Evolutionary conservation across 2,113 vertebrate species (phyloP), one percentile per base, ranked within the genome.

Genomic region (Plestiodon gilberti): DNA sequence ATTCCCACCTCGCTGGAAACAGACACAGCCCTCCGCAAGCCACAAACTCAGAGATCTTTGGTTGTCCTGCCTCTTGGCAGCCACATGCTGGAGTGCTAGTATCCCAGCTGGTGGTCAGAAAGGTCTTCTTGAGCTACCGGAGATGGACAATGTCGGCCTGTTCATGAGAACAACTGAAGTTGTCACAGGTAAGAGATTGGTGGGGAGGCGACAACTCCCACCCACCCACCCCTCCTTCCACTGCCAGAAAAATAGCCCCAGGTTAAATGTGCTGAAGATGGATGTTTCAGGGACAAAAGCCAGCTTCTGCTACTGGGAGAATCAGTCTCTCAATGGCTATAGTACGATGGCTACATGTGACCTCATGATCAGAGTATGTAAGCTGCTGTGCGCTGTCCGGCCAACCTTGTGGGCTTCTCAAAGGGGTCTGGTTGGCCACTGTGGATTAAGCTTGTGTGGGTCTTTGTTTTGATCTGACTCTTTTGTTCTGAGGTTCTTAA

Each of bases 1-100:
- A 11, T 61, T 87, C 83, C 4, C 59, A 14, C 35, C 81, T 22
- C 87, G 57, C 57, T 22, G 65, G 69, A 81, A 84, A 4, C 13
- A n/a, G n/a, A n/a, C 9, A 13, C 0, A n/a, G 70, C 14, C 83
- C 28, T 52, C 2, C 13, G 1, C n/a, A 5, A 33, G 4, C 22
- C 35, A 67, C 20, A 3, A 23, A 69, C 2, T 0, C 18, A 81
- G 55, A 6, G 61, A 9, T 20, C 25, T 14, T 11, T 28, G 23
- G 15, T 30, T 28, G 14, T 38, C 78, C 13, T 6, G 13, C 18
- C 35, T 64, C 57, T 64, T 61, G 67, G 78, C 6, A 43, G 23
- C 14, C 52, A 3, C 2, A n/a, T n/a, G n/a, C n/a, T n/a, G n/a
- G n/a, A n/a, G n/a, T n/a, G n/a, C n/a, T n/a, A n/a, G n/a, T n/a